phyloP scores from a whole-genome alignment of 2,113 vertebrate species.

The Ictalurus punctatus region DNA sequence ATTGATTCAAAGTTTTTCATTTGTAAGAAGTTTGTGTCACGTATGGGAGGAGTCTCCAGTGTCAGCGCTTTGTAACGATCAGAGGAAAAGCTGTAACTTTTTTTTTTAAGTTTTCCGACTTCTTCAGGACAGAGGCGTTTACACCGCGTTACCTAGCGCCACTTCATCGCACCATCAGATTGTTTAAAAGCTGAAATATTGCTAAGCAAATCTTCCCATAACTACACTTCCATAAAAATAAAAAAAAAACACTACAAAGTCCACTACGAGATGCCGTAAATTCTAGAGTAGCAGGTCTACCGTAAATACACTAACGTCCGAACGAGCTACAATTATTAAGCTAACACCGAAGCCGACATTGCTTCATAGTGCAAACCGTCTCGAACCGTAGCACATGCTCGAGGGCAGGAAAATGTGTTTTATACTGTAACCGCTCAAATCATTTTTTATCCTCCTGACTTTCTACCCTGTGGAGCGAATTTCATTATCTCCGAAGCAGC shows the following conservation, averaged over 20 bases:
- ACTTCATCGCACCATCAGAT: not conserved
- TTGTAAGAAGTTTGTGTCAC: too few relatives aligned
- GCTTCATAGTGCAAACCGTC: not conserved
- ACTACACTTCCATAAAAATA: too few relatives aligned
- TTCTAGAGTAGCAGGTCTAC: not conserved
- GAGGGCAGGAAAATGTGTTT: not conserved
- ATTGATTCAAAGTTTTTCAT: too few relatives aligned
- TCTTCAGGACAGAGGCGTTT: too few relatives aligned
- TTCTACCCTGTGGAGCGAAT: constrained; percentile 46
- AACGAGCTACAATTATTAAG: constrained; percentile 15
- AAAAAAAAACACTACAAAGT: not conserved
- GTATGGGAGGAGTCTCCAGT: not conserved
- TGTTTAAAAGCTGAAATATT: not conserved
- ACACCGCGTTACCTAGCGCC: not conserved
- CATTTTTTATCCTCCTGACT: constrained; percentile 26
- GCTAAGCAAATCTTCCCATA: not conserved
- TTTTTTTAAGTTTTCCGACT: too few relatives aligned
- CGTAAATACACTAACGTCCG: constrained; percentile 10
- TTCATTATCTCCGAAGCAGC: constrained; percentile 55
- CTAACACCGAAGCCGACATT: too few relatives aligned
- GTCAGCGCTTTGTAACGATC: not conserved
- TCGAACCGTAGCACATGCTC: not conserved
- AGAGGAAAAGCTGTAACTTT: too few relatives aligned
- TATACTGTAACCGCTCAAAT: constrained; percentile 36
- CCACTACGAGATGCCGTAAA: not conserved